phyloP scores from a whole-genome alignment of 2,888 invertebrate genomes.

The Aricia artaxerxes region DNA sequence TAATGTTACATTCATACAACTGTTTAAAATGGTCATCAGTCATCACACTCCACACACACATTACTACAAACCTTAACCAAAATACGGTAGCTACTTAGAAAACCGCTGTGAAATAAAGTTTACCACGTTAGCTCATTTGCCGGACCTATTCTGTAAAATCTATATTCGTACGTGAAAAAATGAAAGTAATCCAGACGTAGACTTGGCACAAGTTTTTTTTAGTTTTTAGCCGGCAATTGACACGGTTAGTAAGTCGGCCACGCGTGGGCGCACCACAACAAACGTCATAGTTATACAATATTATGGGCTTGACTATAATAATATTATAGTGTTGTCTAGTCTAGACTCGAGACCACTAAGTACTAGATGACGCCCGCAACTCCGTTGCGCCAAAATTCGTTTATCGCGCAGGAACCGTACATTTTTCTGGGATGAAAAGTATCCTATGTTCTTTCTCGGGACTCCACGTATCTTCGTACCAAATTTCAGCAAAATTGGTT shows the following conservation, averaged over 20 bases:
- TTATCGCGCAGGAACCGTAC: too few species aligned
- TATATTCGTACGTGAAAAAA: conserved; percentile 3
- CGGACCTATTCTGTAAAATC: not conserved
- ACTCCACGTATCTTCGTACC: too few species aligned
- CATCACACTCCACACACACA: too few species aligned
- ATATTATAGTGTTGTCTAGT: not conserved
- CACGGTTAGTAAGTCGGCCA: conserved; percentile 67
- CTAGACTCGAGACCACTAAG: not conserved
- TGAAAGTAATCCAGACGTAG: conserved; percentile 39
- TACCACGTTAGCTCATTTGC: not conserved
- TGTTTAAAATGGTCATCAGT: too few species aligned
- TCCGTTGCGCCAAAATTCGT: too few species aligned
- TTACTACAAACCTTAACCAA: too few species aligned
- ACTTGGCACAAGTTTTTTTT: conserved; percentile 64
- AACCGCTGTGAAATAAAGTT: not conserved
- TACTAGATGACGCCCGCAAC: too few species aligned
- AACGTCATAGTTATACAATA: conserved; percentile 35
- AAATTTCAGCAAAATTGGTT: too few species aligned
- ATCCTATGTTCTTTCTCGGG: too few species aligned
- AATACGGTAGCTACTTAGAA: not conserved
- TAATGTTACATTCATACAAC: too few species aligned
- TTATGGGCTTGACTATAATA: not conserved
- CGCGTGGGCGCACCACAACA: conserved; percentile 61
- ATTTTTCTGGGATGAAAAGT: too few species aligned
- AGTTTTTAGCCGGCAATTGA: conserved; percentile 68